phyloP scores from a whole-genome alignment of 2,888 invertebrate species.

The Palloptera scutellata region DNA sequence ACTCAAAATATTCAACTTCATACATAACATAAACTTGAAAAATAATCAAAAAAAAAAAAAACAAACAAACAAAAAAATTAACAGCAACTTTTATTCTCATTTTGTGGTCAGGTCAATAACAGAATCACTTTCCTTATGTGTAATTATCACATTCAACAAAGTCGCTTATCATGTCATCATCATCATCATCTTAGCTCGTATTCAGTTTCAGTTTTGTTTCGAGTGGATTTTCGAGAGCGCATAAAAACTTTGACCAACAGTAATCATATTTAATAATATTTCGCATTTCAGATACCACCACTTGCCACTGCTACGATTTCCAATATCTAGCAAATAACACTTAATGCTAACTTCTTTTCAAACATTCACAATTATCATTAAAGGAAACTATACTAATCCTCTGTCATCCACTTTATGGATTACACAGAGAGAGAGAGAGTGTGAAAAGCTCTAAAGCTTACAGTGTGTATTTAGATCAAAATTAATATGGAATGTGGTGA shows the following conservation, averaged over 20 bases:
- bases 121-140: neutral
- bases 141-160: neutral
- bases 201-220: neutral
- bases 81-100: neutral
- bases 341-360: conserved; percentile 31
- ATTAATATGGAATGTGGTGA: too few relatives aligned
- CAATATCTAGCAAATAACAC: conserved; percentile 25
- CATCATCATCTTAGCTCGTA: neutral
- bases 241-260: neutral
- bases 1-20: too few relatives aligned
- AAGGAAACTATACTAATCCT: too few relatives aligned
- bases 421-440: too few relatives aligned
- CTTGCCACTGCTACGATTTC: conserved; percentile 11
- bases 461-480: too few relatives aligned
- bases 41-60: too few relatives aligned
- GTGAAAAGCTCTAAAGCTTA: too few relatives aligned
- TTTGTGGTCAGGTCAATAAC: too few relatives aligned
- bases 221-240: neutral
- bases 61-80: too few relatives aligned
- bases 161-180: neutral
- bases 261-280: conserved; percentile 3
- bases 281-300: neutral
- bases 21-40: too few relatives aligned
- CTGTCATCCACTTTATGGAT: too few relatives aligned
- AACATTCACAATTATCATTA: conserved; percentile 33